Evolutionary conservation across 2,888 invertebrate genomes (phyloP), one percentile per base, ranked within the genome.

Genomic region (Patella depressa): DNA sequence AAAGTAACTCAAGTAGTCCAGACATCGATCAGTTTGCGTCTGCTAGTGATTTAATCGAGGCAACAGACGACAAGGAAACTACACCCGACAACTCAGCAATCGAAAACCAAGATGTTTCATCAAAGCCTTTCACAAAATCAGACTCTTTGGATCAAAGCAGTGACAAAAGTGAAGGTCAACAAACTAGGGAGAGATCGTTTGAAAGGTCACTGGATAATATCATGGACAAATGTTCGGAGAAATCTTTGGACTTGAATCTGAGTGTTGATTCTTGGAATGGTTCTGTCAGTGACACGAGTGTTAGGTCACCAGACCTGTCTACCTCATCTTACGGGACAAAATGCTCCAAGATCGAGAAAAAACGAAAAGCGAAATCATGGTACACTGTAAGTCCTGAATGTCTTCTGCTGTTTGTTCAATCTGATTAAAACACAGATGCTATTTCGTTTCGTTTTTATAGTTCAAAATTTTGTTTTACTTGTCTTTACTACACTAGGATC

Each of bases 311-410:
- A 29, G 82, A 82, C 53, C 75, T 76, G 73, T 74, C 73, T 34
- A 70, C 79, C 0, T 71, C 74, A 0, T 71, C 76, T 59, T 73
- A 74, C n/a, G 72, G 71, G 15, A 34, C 73, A 24, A 82, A 82
- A 70, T 71, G 75, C 15, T 80, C 80, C 7, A 84, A 84, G 53
- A 76, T 54, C 24, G 88, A 86, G 70, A 88, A 88, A 80, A 90
- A 90, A 82, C 65, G 65, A 24, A 65, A 65, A 65, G 89, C 88
- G 85, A 89, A 88, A 78, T 85, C 89, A 3, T 89, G 89, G 89
- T 90, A 90, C 76, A 87, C 89, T 73, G 90, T 90, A 84, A 87
- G 89, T 85, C 53, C 59, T 65, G 24, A 54, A 34, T 24, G 29
- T 2, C 15, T 29, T 29, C 29, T 29, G 29, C 29, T 29, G 2